A percentile compares a stretch with the other conserved stretches of the same genome.
phyloP scores from a whole-genome alignment of 2,888 invertebrate species.

The Hedya salicella region DNA sequence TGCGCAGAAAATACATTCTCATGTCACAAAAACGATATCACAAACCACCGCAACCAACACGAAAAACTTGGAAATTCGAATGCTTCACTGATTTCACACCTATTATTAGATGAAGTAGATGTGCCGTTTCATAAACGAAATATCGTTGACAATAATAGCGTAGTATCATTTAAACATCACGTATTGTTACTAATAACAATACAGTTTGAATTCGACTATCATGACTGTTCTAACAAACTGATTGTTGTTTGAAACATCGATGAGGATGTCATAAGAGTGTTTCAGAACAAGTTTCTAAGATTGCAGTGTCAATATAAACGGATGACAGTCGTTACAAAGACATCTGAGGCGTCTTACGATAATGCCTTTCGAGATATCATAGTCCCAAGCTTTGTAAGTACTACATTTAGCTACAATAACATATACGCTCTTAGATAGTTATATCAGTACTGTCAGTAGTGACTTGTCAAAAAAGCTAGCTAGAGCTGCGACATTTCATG shows the following conservation, averaged over 20 bases:
- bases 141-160: slow-evolving; percentile 24
- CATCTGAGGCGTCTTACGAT: no score
- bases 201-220: slow-evolving; percentile 17
- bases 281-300: slow-evolving; percentile 2
- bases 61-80: neutral
- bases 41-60: neutral
- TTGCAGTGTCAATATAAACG: neutral
- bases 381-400: no score
- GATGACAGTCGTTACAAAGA: neutral
- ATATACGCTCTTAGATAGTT: no score
- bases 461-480: no score
- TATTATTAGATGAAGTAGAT: slow-evolving; percentile 7
- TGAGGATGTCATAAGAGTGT: slow-evolving; percentile 5
- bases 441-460: no score
- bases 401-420: no score
- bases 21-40: neutral
- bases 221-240: neutral
- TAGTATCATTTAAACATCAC: slow-evolving; percentile 15
- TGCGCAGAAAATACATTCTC: neutral
- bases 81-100: slow-evolving; percentile 9
- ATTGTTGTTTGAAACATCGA: slow-evolving; percentile 5
- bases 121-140: slow-evolving; percentile 18
- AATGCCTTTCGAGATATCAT: no score
- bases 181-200: slow-evolving; percentile 25
- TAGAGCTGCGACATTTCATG: no score